These are phyloP conservation scores for Hoplostethus mediterraneus DNA, from an alignment of 2,797 vertebrate species.

Conservation along the genomic window DNA sequence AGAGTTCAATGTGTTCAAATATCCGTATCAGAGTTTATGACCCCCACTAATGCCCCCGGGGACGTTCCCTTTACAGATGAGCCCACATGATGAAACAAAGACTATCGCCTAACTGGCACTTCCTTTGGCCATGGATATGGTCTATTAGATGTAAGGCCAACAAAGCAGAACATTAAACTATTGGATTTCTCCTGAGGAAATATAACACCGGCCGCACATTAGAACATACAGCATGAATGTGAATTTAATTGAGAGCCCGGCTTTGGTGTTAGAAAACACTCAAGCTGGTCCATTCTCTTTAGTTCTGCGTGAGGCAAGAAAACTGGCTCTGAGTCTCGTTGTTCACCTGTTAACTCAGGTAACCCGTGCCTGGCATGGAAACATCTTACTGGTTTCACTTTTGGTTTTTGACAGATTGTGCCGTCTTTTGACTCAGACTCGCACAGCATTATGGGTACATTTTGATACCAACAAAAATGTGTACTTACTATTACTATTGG, in stretches of 20 bases:
- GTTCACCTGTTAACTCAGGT: too few relatives aligned
- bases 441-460: too few relatives aligned
- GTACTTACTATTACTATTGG: too few relatives aligned
- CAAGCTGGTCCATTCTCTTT: neutral
- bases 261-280: neutral
- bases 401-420: too few relatives aligned
- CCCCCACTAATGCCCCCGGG: constrained; percentile 70
- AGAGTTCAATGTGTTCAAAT: constrained; percentile 80
- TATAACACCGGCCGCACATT: constrained; percentile 15
- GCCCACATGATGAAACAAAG: constrained; percentile 56
- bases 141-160: constrained; percentile 68
- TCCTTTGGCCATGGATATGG: constrained; percentile 52
- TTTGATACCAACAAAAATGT: too few relatives aligned
- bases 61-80: constrained; percentile 55
- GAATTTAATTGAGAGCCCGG: constrained; percentile 11
- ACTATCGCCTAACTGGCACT: constrained; percentile 44
- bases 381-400: too few relatives aligned
- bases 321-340: too few relatives aligned
- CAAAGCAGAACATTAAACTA: constrained; percentile 45
- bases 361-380: too few relatives aligned
- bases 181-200: constrained; percentile 25
- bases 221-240: constrained; percentile 24
- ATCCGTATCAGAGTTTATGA: constrained; percentile 77
- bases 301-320: constrained; percentile 2
- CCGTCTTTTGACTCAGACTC: too few relatives aligned